Evolutionary conservation across 2,888 invertebrate species (phyloP).

Genomic region (Glyphotaelius pellucidus): DNA sequence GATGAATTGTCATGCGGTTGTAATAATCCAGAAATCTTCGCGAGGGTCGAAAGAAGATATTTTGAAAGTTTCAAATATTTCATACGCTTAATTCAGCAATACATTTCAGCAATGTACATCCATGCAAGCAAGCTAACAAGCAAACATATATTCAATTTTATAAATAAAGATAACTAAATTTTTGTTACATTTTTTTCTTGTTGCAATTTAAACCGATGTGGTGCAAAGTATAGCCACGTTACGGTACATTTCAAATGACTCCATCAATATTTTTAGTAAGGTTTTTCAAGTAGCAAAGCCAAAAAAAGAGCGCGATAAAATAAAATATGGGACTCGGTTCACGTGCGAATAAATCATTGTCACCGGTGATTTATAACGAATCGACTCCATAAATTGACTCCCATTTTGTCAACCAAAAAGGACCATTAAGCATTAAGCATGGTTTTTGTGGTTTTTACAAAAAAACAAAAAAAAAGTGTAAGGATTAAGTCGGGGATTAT

Average conservation of each 20-base stretch:
- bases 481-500: neutral
- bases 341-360: conserved; percentile 52
- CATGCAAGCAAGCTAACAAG: too few relatives aligned
- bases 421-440: conserved; percentile 18
- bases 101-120: too few relatives aligned
- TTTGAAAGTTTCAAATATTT: too few relatives aligned
- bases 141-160: too few relatives aligned
- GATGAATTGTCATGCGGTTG: too few relatives aligned
- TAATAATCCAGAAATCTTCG: too few relatives aligned
- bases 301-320: conserved; percentile 46
- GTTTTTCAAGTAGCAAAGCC: conserved; percentile 22
- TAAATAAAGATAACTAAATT: too few relatives aligned
- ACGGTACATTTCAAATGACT: conserved; percentile 32
- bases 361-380: conserved; percentile 54
- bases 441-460: conserved; percentile 7
- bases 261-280: conserved; percentile 20
- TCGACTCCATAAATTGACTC: conserved; percentile 54
- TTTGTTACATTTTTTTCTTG: neutral
- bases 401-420: conserved; percentile 55
- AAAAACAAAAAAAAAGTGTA: neutral
- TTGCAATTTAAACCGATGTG: neutral
- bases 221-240: neutral
- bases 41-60: too few relatives aligned
- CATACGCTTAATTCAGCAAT: too few relatives aligned
- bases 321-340: conserved; percentile 50